Conservation (phyloP, 2,888 invertebrate species). For the Heteropelma amictum region DNA sequence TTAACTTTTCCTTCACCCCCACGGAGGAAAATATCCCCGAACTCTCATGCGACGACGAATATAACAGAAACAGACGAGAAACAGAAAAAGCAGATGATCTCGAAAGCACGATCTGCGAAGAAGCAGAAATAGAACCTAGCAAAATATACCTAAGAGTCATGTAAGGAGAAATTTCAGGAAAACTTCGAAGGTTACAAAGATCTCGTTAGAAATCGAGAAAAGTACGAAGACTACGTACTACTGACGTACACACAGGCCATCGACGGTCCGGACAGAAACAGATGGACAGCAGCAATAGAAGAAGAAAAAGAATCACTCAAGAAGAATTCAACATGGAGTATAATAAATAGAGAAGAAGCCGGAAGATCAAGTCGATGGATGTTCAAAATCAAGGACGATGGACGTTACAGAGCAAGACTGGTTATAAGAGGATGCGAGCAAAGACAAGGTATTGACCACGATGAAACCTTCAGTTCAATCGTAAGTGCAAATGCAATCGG, state of each 20-base stretch:
- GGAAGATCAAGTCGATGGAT: conserved; percentile 55
- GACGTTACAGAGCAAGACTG: conserved; percentile 14
- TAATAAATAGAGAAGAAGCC: conserved; percentile 35
- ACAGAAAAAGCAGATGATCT: not conserved
- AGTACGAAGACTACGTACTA: conserved; percentile 3
- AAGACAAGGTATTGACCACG: conserved; percentile 21
- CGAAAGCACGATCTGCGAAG: conserved; percentile 5
- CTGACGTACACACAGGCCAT: conserved; percentile 27
- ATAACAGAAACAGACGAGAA: no score
- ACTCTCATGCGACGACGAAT: no score
- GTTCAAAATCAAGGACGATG: conserved; percentile 59
- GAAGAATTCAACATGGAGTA: conserved; percentile 57
- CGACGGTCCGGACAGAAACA: conserved; percentile 29
- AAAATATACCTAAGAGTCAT: not conserved
- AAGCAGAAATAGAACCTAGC: not conserved
- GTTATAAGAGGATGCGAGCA: conserved; percentile 32
- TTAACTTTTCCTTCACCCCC: no score
- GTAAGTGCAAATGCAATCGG: conserved; percentile 17
- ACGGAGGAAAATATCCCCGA: no score
- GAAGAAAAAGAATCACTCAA: conserved; percentile 57
- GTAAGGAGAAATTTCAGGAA: not conserved
- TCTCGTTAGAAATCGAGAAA: not conserved
- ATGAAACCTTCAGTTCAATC: conserved; percentile 19
- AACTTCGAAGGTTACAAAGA: conserved; percentile 1
- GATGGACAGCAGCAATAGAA: conserved; percentile 35